Evolutionary conservation across 23 tunicate species (phyloP).

Genomic region (Trididemnum clinides): DNA sequence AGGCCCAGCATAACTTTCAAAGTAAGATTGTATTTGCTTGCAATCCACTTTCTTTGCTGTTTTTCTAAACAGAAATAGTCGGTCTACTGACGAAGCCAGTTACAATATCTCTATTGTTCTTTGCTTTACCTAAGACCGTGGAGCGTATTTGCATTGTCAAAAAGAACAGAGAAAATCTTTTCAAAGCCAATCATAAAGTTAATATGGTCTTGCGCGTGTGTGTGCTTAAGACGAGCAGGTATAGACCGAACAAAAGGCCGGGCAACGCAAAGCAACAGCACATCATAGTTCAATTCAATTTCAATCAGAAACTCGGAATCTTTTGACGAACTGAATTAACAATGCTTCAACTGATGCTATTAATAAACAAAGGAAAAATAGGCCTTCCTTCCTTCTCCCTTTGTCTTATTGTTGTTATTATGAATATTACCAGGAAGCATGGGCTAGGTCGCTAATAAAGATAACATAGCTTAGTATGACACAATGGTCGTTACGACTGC

Average conservation of each 20-base stretch:
- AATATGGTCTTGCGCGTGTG: not conserved
- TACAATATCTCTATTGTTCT: conserved; percentile 26
- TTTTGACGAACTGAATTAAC: not conserved
- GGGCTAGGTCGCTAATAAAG: not conserved
- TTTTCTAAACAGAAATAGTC: conserved; percentile 10
- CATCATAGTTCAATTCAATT: no score
- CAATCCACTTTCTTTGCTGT: no score
- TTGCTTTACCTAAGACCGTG: conserved; percentile 23
- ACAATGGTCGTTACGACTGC: no score
- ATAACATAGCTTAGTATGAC: no score
- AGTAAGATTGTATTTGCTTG: no score
- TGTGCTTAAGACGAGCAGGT: not conserved
- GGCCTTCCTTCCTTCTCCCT: not conserved
- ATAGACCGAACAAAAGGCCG: no score
- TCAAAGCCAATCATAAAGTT: not conserved
- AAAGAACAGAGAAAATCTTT: conserved; percentile 10
- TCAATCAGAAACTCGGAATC: not conserved
- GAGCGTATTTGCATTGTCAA: conserved; percentile 18
- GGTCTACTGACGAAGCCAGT: conserved; percentile 20
- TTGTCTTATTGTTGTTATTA: not conserved
- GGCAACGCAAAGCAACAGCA: no score
- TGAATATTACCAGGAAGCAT: not conserved
- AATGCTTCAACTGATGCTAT: not conserved
- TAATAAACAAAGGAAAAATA: conserved; percentile 1
- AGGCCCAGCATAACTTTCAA: no score